Percentiles rank a stretch among this genome's conserved stretches.
phyloP scores from a whole-genome alignment of 2,113 vertebrate species.

The Leptobrachium ailaonicum region DNA sequence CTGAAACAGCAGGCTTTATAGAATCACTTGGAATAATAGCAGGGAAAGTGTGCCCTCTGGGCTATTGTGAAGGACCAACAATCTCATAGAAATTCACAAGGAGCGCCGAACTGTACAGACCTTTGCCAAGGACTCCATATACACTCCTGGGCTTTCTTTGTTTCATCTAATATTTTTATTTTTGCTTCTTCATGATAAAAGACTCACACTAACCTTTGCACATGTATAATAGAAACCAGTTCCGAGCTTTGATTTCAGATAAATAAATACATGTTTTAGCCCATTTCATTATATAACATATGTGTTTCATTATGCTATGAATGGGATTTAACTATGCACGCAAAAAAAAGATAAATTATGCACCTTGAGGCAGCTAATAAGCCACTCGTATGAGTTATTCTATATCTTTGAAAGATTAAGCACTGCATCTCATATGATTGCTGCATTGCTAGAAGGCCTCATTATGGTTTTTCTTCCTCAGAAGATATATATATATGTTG shows the following conservation, averaged over 20 bases:
- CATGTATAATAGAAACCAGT: background rate
- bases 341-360: conserved; percentile 28
- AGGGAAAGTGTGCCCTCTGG: conserved; percentile 33
- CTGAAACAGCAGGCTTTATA: conserved; percentile 26
- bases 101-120: background rate
- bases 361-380: conserved; percentile 40
- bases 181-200: background rate
- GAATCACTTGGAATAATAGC: conserved; percentile 15
- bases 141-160: background rate
- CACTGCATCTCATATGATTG: conserved; percentile 40
- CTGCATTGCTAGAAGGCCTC: conserved; percentile 41
- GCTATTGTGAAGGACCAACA: conserved; percentile 18
- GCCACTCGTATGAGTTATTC: conserved; percentile 23
- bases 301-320: conserved; percentile 34
- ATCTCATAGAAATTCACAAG: conserved; percentile 29
- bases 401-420: conserved; percentile 43
- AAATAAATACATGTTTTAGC: conserved; percentile 14
- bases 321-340: conserved; percentile 31
- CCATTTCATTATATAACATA: conserved; percentile 40
- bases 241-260: background rate
- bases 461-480: conserved; percentile 28
- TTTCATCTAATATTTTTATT: background rate
- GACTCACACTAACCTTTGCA: background rate
- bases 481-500: conserved; percentile 24
- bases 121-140: background rate